Evolutionary conservation across 1,140 invertebrate species (phyloP).

Genomic region (Aphelinus certus): DNA sequence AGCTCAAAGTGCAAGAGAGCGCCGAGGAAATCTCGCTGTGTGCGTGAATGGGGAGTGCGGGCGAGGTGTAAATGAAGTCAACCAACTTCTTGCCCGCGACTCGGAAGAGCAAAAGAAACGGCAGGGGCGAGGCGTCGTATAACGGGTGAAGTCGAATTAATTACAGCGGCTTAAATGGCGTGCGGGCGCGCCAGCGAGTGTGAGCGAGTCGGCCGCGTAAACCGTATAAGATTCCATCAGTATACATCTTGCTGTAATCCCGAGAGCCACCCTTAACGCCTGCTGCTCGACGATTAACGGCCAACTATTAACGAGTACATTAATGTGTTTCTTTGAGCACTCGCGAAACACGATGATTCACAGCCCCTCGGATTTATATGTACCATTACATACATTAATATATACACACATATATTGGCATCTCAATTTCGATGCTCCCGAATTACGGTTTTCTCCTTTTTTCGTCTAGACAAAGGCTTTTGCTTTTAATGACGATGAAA

Average conservation of each 20-base stretch:
- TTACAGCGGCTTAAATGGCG: conserved; percentile 27
- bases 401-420: too few species aligned
- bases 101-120: neutral
- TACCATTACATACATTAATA: too few species aligned
- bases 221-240: conserved; percentile 35
- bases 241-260: conserved; percentile 40
- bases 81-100: too few species aligned
- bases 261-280: conserved; percentile 7
- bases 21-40: neutral
- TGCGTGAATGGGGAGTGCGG: neutral
- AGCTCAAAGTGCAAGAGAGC: too few species aligned
- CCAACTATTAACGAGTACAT: conserved; percentile 38
- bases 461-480: too few species aligned
- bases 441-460: too few species aligned
- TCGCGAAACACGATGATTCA: conserved; percentile 28
- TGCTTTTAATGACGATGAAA: too few species aligned
- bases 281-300: conserved; percentile 28
- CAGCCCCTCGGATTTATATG: neutral
- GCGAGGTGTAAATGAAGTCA: too few species aligned
- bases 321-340: conserved; percentile 23
- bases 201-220: conserved; percentile 2
- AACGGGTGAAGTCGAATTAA: conserved; percentile 31
- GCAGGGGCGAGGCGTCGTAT: conserved; percentile 4
- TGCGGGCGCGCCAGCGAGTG: neutral
- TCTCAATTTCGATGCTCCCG: too few species aligned